These are phyloP conservation scores for Sinocyclocheilus anophthalmus DNA, from an alignment of 2,113 vertebrate species.

Conservation along the genomic window DNA sequence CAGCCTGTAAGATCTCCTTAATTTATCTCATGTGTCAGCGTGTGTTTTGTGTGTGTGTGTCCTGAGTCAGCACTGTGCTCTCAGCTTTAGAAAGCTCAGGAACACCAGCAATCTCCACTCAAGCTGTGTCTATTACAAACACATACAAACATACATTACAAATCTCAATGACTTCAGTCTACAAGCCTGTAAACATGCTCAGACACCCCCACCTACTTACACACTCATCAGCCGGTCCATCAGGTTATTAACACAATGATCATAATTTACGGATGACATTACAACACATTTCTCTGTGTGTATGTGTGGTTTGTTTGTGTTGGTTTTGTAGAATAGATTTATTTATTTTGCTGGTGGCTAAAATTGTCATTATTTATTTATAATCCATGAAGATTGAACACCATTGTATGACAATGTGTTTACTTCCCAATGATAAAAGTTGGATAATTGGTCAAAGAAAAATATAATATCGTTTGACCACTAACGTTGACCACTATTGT, in stretches of 20 bases:
- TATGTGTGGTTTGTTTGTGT: not conserved
- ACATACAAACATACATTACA: constrained; percentile 3
- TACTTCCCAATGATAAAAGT: not conserved
- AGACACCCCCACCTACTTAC: constrained; percentile 2
- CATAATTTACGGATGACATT: constrained; percentile 5
- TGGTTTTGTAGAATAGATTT: not conserved
- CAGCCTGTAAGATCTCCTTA: not conserved
- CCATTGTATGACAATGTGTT: not conserved
- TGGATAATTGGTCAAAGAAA: not conserved
- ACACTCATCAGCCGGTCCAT: not conserved
- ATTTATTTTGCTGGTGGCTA: not conserved
- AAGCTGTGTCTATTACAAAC: not conserved
- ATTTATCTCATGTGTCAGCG: not conserved
- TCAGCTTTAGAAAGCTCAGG: not conserved
- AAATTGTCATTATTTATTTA: not conserved
- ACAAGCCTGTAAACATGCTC: constrained; percentile 22
- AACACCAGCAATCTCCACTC: not conserved
- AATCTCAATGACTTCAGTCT: constrained; percentile 5
- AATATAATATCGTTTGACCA: not conserved
- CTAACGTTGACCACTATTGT: too few relatives aligned
- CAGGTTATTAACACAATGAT: constrained; percentile 17
- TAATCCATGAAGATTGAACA: not conserved
- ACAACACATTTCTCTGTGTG: not conserved
- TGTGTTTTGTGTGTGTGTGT: not conserved
- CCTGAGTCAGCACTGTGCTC: constrained; percentile 10